Percentiles rank a stretch among this genome's conserved stretches.
Evolutionary conservation across 2,113 vertebrate species (phyloP).

Genomic region (Eolophus roseicapilla): DNA sequence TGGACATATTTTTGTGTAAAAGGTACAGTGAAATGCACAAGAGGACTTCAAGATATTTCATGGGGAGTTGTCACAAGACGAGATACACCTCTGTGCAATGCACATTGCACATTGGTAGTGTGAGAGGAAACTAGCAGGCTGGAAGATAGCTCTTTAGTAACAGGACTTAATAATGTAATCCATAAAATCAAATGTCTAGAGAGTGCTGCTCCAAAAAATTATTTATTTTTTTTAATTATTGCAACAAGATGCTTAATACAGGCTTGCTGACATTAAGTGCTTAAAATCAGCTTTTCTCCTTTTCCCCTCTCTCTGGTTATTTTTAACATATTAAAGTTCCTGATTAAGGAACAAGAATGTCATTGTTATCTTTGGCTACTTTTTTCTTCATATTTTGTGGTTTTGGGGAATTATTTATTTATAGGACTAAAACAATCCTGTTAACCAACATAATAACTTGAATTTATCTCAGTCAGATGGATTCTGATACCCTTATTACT

Average conservation of each 20-base stretch:
- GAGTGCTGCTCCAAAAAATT: background rate
- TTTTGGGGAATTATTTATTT: background rate
- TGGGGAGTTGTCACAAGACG: background rate
- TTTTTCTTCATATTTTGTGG: background rate
- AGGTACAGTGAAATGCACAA: background rate
- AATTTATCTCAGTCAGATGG: slow-evolving; percentile 1
- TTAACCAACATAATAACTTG: background rate
- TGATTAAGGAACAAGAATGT: background rate
- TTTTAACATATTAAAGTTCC: background rate
- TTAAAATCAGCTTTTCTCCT: background rate
- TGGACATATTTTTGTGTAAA: slow-evolving; percentile 8
- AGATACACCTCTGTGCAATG: background rate
- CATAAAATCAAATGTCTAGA: slow-evolving; percentile 8
- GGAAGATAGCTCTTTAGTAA: background rate
- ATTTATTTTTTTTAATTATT: background rate
- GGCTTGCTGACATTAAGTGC: background rate
- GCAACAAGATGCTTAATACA: background rate
- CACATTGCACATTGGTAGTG: background rate
- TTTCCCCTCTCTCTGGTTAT: background rate
- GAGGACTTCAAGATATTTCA: slow-evolving; percentile 16
- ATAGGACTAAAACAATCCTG: background rate
- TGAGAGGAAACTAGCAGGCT: slow-evolving; percentile 14
- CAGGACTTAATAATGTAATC: slow-evolving; percentile 17
- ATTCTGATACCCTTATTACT: background rate
- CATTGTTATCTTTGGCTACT: background rate